Conservation (phyloP, 2,888 invertebrate genomes). For the Branchipolynoe longqiensis region DNA sequence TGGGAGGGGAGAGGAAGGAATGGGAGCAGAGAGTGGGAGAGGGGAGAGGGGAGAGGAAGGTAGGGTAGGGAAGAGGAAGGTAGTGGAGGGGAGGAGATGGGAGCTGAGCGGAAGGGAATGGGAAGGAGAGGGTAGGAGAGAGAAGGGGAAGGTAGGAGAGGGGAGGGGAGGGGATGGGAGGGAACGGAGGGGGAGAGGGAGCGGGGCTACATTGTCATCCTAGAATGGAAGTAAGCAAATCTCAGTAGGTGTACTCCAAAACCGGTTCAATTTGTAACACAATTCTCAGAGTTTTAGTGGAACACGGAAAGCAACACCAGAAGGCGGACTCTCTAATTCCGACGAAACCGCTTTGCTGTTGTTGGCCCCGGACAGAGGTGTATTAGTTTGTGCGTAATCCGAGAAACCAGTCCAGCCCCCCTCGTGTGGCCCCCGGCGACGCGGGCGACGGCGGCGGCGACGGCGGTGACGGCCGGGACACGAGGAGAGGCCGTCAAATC, state of each 20-base stretch:
- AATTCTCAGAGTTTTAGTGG: neutral
- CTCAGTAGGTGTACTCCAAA: neutral
- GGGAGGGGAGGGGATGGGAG: too few relatives aligned
- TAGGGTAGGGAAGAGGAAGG: too few relatives aligned
- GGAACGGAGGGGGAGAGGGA: too few relatives aligned
- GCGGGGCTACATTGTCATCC: neutral
- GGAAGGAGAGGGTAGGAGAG: too few relatives aligned
- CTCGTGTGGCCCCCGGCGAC: slow-evolving; percentile 16
- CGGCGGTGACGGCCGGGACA: too few relatives aligned
- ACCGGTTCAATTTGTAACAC: slow-evolving; percentile 25
- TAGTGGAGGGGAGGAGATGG: too few relatives aligned
- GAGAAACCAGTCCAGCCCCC: neutral
- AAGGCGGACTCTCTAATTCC: slow-evolving; percentile 13
- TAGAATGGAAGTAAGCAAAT: neutral
- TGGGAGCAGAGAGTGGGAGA: too few relatives aligned
- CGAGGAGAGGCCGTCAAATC: neutral
- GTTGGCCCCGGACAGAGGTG: slow-evolving; percentile 7
- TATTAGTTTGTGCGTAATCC: slow-evolving; percentile 1
- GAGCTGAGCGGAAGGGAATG: too few relatives aligned
- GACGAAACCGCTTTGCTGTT: slow-evolving; percentile 20
- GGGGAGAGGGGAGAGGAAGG: too few relatives aligned
- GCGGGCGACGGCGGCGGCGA: too few relatives aligned
- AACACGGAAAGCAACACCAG: neutral
- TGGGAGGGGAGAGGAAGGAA: too few relatives aligned
- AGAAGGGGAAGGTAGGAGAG: too few relatives aligned